These are phyloP conservation scores for Drosophila nr. fundita DNA, from an alignment of 2,888 invertebrate species.

Conservation along the genomic window DNA sequence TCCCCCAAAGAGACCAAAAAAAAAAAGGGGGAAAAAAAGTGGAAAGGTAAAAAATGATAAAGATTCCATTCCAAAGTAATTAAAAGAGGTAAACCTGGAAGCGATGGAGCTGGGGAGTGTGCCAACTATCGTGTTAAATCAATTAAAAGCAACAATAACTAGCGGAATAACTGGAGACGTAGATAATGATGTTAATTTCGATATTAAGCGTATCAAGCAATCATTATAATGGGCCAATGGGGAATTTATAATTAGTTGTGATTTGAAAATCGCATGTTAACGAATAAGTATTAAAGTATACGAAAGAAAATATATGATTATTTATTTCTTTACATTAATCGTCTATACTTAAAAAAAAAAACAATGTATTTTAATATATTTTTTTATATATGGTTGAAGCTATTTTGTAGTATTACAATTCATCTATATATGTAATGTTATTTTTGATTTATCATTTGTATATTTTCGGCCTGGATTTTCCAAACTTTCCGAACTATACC, in stretches of 20 bases:
- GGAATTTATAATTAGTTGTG: conserved; percentile 6
- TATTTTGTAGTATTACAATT: background rate
- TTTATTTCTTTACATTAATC: background rate
- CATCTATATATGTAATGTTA: background rate
- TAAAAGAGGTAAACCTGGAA: conserved; percentile 9
- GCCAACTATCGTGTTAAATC: conserved; percentile 9
- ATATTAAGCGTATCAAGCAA: conserved; percentile 16
- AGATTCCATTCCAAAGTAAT: conserved; percentile 5
- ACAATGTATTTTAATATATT: background rate
- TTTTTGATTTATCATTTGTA: background rate
- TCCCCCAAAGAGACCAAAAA: conserved; percentile 28
- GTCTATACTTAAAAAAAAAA: background rate
- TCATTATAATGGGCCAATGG: conserved; percentile 17
- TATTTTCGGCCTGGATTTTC: background rate
- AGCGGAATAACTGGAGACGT: conserved; percentile 10
- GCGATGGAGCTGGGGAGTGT: background rate
- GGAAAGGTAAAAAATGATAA: conserved; percentile 1
- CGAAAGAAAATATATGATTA: background rate
- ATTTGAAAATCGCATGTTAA: conserved; percentile 9
- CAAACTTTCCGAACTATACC: background rate
- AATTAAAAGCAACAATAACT: conserved; percentile 28
- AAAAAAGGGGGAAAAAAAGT: conserved; percentile 1
- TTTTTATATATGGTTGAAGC: too few relatives aligned
- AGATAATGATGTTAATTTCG: conserved; percentile 24
- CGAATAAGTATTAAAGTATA: background rate